Conservation (phyloP, 2,888 invertebrate species). For the Apocheima hispidaria region DNA sequence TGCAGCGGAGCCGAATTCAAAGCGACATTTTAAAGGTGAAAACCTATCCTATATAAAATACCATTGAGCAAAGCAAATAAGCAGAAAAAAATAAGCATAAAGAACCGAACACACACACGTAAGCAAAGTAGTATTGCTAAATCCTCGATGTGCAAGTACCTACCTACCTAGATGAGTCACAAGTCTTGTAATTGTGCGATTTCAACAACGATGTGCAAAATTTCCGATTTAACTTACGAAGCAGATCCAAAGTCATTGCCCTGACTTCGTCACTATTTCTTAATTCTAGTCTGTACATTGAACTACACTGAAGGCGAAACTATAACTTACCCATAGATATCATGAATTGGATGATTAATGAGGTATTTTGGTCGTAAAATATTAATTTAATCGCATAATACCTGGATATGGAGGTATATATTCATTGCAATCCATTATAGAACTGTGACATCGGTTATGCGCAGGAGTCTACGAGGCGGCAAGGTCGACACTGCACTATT, state of each 20-base stretch:
- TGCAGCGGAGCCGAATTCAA: no score
- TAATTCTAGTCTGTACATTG: slow-evolving; percentile 36
- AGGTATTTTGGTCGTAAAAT: slow-evolving; percentile 17
- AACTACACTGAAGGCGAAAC: slow-evolving; percentile 31
- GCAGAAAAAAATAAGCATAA: no score
- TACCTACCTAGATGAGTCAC: slow-evolving; percentile 15
- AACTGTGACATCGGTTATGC: slow-evolving; percentile 71
- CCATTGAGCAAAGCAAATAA: no score
- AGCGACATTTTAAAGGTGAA: no score
- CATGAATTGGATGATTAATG: slow-evolving; percentile 24
- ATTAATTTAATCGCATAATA: slow-evolving; percentile 49
- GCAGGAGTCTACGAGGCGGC: slow-evolving; percentile 72
- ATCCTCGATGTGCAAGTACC: background rate
- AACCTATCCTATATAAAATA: no score
- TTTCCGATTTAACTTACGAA: slow-evolving; percentile 25
- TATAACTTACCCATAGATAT: slow-evolving; percentile 29
- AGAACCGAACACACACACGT: no score
- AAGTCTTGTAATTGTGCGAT: slow-evolving; percentile 20
- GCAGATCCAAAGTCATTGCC: slow-evolving; percentile 37
- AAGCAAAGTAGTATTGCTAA: background rate
- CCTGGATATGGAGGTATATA: slow-evolving; percentile 66
- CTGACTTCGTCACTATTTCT: slow-evolving; percentile 39
- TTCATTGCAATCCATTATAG: slow-evolving; percentile 71
- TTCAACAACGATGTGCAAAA: slow-evolving; percentile 30
- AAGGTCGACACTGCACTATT: slow-evolving; percentile 75